phyloP scores from a whole-genome alignment of 35 echinoderm and acorn worm genomes.

The Stichopus chloronotus region DNA sequence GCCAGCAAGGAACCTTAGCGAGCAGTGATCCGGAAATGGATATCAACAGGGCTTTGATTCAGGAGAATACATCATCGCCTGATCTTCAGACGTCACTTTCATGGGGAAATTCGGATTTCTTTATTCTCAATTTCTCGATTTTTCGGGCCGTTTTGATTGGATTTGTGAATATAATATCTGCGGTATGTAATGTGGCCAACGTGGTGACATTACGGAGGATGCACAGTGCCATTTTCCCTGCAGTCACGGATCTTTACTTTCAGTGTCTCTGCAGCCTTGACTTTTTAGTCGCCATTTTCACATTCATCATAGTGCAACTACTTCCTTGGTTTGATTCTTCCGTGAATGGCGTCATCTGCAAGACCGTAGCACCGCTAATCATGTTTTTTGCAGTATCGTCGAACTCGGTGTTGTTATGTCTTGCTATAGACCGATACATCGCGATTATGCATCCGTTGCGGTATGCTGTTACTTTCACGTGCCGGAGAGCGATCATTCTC shows the following conservation, averaged over 20 bases:
- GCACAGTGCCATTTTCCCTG: neutral
- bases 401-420: slow-evolving; percentile 16
- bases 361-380: neutral
- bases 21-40: too few species aligned
- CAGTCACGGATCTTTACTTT: neutral
- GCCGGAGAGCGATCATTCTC: neutral
- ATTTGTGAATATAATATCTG: neutral
- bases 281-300: neutral
- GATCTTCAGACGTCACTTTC: too few species aligned
- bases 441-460: slow-evolving; percentile 32
- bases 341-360: neutral
- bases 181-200: neutral
- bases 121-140: too few species aligned
- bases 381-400: slow-evolving; percentile 14
- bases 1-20: too few species aligned
- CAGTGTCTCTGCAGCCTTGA: neutral
- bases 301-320: neutral
- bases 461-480: neutral
- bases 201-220: neutral
- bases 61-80: too few species aligned
- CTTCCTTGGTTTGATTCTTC: neutral
- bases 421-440: slow-evolving; percentile 39
- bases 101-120: too few species aligned
- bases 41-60: too few species aligned
- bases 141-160: neutral